phyloP scores from a whole-genome alignment of 1,140 invertebrate genomes.

The Rhynchophorus ferrugineus region DNA sequence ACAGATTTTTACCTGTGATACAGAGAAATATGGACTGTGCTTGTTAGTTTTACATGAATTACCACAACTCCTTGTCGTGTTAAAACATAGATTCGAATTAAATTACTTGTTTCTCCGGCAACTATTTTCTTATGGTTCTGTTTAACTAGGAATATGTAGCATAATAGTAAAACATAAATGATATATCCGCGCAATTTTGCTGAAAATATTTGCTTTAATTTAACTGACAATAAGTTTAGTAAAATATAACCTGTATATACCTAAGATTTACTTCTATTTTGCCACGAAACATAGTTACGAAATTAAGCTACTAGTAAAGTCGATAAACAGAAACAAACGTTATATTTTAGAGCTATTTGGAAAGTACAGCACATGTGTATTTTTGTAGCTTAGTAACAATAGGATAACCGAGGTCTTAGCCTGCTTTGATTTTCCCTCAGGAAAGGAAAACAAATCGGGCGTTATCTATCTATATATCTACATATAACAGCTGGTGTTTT shows the following conservation, averaged over 20 bases:
- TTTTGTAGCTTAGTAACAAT: not conserved
- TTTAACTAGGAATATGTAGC: too few relatives aligned
- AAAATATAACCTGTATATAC: constrained; percentile 13
- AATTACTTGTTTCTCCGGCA: too few relatives aligned
- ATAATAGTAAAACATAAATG: too few relatives aligned
- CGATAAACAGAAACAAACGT: not conserved
- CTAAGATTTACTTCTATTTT: constrained; percentile 8
- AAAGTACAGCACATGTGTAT: constrained; percentile 12
- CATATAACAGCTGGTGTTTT: constrained; percentile 6
- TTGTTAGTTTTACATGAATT: too few relatives aligned
- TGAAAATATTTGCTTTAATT: constrained; percentile 17
- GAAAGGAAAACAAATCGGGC: too few relatives aligned
- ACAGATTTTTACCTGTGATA: constrained; percentile 35
- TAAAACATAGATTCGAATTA: too few relatives aligned
- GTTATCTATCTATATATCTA: too few relatives aligned
- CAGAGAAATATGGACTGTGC: constrained; percentile 40
- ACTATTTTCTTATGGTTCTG: too few relatives aligned
- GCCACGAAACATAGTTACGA: not conserved
- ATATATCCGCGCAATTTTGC: constrained; percentile 1
- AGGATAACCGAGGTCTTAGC: too few relatives aligned
- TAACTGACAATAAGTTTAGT: constrained; percentile 17
- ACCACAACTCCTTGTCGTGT: too few relatives aligned
- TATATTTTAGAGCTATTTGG: not conserved
- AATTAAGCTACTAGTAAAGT: not conserved
- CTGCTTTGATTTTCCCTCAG: too few relatives aligned